Evolutionary conservation across 1,140 invertebrate species (phyloP), one percentile per base, ranked within the genome.

Genomic region (Drosophila seguyi): DNA sequence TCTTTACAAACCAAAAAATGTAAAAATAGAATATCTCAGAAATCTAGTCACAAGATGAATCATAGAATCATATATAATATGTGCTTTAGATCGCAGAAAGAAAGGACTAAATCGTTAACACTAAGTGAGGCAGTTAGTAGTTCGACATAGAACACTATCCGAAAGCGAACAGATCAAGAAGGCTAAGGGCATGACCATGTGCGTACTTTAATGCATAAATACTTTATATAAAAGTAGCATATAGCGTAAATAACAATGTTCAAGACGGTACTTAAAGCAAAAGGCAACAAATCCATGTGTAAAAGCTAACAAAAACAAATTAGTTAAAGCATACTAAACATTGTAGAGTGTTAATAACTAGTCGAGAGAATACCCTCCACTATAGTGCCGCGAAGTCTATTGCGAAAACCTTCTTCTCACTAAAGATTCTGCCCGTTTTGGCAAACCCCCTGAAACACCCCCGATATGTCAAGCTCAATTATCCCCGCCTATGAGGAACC

Each of bases 161-260:
- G 39, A 73, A 80, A 42, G 31, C 36, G 8, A 47, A 45, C 16
- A 47, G 14, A 58, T 41, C 36, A 67, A 50, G 22, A 34, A 34
- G 58, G 41, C 18, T 61, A 76, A 71, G 38, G 25, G 53, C 63
- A 60, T 75, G 69, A 77, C 83, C 62, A 87, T 83, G 81, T 80
- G 76, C 88, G 85, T 87, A 87, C 84, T 87, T 87, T 88, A 87
- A 74, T 63, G 48, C 81, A 68, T 78, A 77, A 84, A 88, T 88
- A 87, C 84, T 87, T 87, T 88, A 87, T 88, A 84, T 77, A 83
- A 87, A 76, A 63, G 60, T 87, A 87, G 84, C 52, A 48, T 52
- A 62, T 82, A 79, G 65, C 50, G 45, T 65, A 74, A 69, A 45
- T 81, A 81, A 85, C 72, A 47, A 53, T 62, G 59, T 82, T 78